Percentiles rank a stretch among this genome's conserved stretches.
These are phyloP conservation scores for Syngnathus typhle DNA, from an alignment of 2,113 vertebrate species.

Conservation along the genomic window DNA sequence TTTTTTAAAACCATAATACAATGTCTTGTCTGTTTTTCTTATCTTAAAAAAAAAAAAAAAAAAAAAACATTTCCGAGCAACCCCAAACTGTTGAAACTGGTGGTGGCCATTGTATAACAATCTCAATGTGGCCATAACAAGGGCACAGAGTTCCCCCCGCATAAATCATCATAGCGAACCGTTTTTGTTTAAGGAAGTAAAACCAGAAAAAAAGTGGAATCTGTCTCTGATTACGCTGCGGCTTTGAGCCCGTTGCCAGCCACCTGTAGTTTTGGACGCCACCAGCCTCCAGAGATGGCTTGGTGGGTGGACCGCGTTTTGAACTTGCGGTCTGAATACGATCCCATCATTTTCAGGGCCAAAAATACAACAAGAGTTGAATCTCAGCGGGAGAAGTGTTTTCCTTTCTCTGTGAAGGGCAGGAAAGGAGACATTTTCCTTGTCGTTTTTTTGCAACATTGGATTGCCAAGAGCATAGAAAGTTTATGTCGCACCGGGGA, in stretches of 20 bases:
- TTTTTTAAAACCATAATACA: not conserved
- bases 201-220: not conserved
- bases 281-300: not conserved
- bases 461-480: constrained; percentile 1
- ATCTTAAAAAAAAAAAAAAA: not conserved
- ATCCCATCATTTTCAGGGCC: constrained; percentile 3
- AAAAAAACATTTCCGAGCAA: not conserved
- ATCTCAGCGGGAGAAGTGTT: constrained; percentile 5
- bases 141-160: not conserved
- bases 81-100: too few relatives aligned
- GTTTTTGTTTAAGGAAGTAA: not conserved
- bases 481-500: not conserved
- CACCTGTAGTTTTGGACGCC: constrained; percentile 1
- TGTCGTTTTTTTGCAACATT: not conserved
- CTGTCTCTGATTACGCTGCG: not conserved
- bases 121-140: not conserved
- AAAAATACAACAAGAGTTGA: not conserved
- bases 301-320: not conserved
- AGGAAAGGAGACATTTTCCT: constrained; percentile 5
- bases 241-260: constrained; percentile 1
- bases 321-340: constrained; percentile 1
- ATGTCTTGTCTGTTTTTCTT: not conserved
- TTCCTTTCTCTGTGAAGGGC: not conserved
- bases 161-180: not conserved
- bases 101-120: too few relatives aligned